phyloP scores from a whole-genome alignment of 2,113 vertebrate genomes.

The Sylvietta virens region DNA sequence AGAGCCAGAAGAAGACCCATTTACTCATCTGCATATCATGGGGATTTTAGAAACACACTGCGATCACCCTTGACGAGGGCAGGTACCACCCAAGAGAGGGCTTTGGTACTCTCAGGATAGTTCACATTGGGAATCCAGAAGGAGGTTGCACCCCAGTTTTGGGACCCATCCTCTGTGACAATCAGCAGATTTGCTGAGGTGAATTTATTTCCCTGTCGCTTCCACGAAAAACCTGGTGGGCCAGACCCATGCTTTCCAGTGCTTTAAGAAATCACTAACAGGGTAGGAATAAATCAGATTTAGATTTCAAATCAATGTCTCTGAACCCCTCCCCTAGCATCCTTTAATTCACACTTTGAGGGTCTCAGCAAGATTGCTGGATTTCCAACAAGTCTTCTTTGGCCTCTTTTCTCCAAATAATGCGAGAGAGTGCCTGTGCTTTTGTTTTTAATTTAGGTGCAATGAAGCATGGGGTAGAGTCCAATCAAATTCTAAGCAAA shows the following conservation, averaged over 20 bases:
- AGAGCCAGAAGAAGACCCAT: neutral
- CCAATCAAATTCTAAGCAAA: neutral
- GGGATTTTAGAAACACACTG: neutral
- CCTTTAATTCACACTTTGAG: neutral
- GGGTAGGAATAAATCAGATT: neutral
- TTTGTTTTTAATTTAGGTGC: neutral
- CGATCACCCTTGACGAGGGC: rapidly evolving
- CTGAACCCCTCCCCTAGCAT: neutral
- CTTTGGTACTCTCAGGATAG: neutral
- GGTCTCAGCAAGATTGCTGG: neutral
- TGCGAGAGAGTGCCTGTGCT: neutral
- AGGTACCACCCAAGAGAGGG: neutral
- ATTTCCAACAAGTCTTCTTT: neutral
- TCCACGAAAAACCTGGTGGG: neutral
- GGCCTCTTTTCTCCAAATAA: neutral
- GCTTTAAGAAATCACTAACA: neutral
- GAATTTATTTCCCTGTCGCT: neutral
- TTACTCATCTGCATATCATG: neutral
- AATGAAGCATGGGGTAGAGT: neutral
- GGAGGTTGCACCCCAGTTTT: neutral
- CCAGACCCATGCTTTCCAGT: neutral
- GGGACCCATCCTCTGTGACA: neutral
- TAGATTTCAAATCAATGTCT: neutral
- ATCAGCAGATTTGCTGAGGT: neutral
- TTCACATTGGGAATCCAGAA: rapidly evolving